phyloP scores from a whole-genome alignment of 2,888 invertebrate species.

The Rhagonycha lutea region DNA sequence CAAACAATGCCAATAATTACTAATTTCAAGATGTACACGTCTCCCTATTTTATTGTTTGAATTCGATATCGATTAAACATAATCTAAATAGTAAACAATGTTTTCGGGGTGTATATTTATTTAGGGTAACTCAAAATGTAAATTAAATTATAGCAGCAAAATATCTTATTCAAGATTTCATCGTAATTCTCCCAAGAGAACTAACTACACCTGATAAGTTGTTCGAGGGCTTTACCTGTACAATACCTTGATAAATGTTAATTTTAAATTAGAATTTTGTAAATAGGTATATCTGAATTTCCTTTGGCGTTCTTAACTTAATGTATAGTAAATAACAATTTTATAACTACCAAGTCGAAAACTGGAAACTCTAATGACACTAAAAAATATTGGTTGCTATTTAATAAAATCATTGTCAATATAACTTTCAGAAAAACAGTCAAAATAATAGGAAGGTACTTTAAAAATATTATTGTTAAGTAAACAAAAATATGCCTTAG shows the following conservation, averaged over 20 bases:
- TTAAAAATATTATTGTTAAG: too few relatives aligned
- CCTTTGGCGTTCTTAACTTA: too few relatives aligned
- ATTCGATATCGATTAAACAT: neutral
- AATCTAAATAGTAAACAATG: constrained; percentile 11
- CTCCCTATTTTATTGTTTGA: neutral
- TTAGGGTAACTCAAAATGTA: constrained; percentile 9
- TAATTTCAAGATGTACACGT: too few relatives aligned
- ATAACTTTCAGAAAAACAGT: too few relatives aligned
- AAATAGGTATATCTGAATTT: too few relatives aligned
- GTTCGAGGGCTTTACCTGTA: neutral
- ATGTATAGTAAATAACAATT: too few relatives aligned
- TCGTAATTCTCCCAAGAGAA: constrained; percentile 6
- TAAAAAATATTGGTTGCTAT: too few relatives aligned
- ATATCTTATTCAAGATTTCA: constrained; percentile 14
- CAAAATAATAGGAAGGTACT: too few relatives aligned
- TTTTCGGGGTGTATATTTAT: constrained; percentile 2
- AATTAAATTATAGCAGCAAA: constrained; percentile 13
- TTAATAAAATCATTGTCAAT: too few relatives aligned
- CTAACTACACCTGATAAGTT: constrained; percentile 9
- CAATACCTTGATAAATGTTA: constrained; percentile 5
- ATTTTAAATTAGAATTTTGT: neutral
- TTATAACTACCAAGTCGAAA: too few relatives aligned
- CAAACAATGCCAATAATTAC: neutral
- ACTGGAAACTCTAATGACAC: too few relatives aligned
- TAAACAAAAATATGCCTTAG: too few relatives aligned